Conservation (phyloP, 2,888 invertebrate species). For the Kryphioiulus occultus region DNA sequence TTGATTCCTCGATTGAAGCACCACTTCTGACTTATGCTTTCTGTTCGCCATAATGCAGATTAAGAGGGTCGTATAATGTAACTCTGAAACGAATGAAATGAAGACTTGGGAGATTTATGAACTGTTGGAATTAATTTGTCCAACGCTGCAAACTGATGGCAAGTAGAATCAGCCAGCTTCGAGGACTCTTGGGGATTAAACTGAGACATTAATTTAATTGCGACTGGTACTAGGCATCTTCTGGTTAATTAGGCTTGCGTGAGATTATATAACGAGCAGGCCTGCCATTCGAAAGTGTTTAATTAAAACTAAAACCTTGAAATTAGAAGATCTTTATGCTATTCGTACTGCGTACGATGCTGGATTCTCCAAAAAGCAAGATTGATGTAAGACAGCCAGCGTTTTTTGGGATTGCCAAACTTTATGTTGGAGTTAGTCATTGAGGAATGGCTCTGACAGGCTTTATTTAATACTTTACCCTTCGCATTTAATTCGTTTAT, state of each 20-base stretch:
- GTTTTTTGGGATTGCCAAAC: not conserved
- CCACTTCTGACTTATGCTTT: not conserved
- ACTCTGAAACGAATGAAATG: too few species aligned
- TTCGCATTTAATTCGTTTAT: too few species aligned
- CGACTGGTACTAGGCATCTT: not conserved
- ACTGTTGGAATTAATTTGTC: not conserved
- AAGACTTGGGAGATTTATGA: not conserved
- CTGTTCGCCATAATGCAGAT: slow-evolving; percentile 10
- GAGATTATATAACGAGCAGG: not conserved
- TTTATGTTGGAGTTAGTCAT: not conserved
- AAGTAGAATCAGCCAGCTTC: not conserved
- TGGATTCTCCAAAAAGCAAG: not conserved
- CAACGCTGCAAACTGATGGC: not conserved
- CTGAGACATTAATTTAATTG: not conserved
- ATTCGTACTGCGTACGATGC: not conserved
- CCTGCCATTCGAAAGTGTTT: not conserved
- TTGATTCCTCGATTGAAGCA: not conserved
- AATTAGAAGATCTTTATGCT: not conserved
- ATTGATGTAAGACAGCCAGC: too few species aligned
- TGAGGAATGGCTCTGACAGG: not conserved
- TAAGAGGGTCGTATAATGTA: not conserved
- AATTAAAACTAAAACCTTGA: not conserved
- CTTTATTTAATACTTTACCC: too few species aligned
- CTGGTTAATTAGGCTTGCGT: not conserved
- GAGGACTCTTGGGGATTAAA: not conserved